Evolutionary conservation across 2,113 vertebrate species (phyloP).

Genomic region (Aegithalos caudatus): DNA sequence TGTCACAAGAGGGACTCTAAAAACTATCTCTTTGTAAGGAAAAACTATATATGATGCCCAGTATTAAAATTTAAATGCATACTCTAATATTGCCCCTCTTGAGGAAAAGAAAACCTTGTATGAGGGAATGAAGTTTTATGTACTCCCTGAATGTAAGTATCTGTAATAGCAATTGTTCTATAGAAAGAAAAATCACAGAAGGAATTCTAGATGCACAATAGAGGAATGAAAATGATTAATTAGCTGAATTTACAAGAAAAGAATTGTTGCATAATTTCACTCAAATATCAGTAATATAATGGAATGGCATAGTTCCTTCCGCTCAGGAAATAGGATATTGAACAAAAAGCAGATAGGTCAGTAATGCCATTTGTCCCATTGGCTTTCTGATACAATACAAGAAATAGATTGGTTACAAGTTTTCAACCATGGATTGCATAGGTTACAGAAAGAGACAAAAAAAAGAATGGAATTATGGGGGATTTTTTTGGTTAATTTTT

Average conservation of each 20-base stretch:
- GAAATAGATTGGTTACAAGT: not conserved
- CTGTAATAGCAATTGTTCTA: not conserved
- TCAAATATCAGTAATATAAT: not conserved
- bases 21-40: not conserved
- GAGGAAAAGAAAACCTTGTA: not conserved
- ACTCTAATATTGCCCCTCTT: not conserved
- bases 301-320: not conserved
- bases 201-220: not conserved
- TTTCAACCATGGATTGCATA: not conserved
- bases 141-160: not conserved
- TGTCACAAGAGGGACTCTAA: accelerated
- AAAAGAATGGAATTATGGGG: not conserved
- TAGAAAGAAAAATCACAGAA: not conserved
- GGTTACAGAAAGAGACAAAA: not conserved
- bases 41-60: not conserved
- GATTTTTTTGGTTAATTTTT: not conserved
- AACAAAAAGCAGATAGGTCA: not conserved
- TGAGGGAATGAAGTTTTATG: not conserved
- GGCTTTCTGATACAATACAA: not conserved
- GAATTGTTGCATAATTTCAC: not conserved
- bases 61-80: not conserved
- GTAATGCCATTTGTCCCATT: not conserved
- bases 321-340: not conserved
- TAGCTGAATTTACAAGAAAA: not conserved
- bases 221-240: not conserved